Evolutionary conservation across 2,797 vertebrate species (phyloP).

Genomic region (Hippopotamyrus pictus): DNA sequence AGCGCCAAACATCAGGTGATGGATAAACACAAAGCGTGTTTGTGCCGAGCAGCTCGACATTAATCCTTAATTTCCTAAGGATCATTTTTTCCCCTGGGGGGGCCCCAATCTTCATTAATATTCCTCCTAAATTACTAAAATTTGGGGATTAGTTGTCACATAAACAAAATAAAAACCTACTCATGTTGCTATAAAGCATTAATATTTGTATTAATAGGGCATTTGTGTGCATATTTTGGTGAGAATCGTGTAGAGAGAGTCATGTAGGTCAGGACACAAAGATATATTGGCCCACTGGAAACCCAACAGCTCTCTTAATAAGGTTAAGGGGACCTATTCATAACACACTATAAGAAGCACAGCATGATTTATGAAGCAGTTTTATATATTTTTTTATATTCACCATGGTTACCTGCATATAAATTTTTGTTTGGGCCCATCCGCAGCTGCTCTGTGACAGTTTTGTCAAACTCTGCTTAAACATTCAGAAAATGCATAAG

Average conservation of each 20-base stretch:
- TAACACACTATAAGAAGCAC: background rate
- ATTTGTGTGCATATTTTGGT: background rate
- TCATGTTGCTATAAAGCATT: background rate
- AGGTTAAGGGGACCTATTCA: background rate
- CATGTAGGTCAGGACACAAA: background rate
- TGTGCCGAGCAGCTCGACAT: background rate
- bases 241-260: background rate
- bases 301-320: background rate
- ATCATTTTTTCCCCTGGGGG: background rate
- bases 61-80: background rate
- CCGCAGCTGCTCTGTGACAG: background rate
- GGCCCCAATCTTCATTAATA: background rate
- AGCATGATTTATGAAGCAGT: background rate
- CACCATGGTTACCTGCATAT: background rate
- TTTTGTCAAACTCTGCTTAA: background rate
- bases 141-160: background rate
- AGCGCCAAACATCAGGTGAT: background rate
- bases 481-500: background rate
- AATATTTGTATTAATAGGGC: background rate
- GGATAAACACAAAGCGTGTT: background rate
- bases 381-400: background rate
- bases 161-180: conserved; percentile 3
- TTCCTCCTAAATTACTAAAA: background rate
- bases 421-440: background rate
- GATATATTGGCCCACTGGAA: background rate